Evolutionary conservation across 2,888 invertebrate genomes (phyloP), one percentile per base, ranked within the genome.

Genomic region (Cartodere bifasciata): DNA sequence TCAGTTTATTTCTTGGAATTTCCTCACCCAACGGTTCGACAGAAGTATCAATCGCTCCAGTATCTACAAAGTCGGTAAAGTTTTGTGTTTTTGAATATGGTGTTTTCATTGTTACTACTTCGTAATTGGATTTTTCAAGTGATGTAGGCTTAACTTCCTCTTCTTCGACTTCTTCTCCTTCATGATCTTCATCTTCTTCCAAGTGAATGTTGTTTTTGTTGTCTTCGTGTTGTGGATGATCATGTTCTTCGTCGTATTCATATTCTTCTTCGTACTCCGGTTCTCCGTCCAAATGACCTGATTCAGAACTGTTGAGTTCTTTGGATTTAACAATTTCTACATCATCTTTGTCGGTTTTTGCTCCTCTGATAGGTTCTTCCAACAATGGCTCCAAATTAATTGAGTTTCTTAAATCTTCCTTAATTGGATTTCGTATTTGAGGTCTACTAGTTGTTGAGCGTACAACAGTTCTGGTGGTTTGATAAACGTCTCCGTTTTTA

Each of bases 1-100:
- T 17, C 14, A 20, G 13, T 2, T 23, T 23, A 22, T 29, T 24
- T 31, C 17, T 10, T 13, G 20, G 16, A 13, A 6, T 24, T 7
- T 9, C n/a, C n/a, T n/a, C n/a, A n/a, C n/a, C n/a, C n/a, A n/a
- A n/a, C n/a, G n/a, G n/a, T 30, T 70, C 69, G n/a, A 56, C 56
- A 12, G 54, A 58, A 44, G 63, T 65, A 46, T 72, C 73, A 31
- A 72, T 69, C 6, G 63, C 60, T 10, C 64, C 60, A n/a, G 68
- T 67, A 45, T 72, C 72, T 10, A 67, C 60, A 52, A 73, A 73
- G 35, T 66, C 65, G 46, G 67, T 64, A 33, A 72, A 72, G 39
- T 70, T 69, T 43, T 70, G 67, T 42, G 72, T 68, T 48, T 67
- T 60, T 1, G 70, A 67, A 28, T 62, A 62, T 15, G 63, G 64